Base-by-base conservation (phyloP, 2,888 invertebrate species). In the Tiliacea aurago region DNA sequence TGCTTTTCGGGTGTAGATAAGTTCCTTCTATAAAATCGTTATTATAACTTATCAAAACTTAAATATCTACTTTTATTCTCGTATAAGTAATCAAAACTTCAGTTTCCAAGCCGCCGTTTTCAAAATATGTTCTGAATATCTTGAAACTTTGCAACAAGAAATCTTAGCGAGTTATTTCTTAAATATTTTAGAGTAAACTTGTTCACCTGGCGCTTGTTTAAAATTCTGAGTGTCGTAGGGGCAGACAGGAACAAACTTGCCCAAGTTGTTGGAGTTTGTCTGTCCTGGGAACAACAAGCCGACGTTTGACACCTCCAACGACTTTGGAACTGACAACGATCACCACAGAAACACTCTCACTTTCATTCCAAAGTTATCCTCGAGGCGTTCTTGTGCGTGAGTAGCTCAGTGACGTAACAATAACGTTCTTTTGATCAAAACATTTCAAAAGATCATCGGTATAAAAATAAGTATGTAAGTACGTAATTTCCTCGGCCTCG, bases 201-300 rank as follows among this genome's bases (percentile, higher is more conserved):
- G 88, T 93, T 93, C 93, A 92, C 91, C 93, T 93, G 93, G 90
- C 87, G 88, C 89, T 93, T 94, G 91, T 90, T 95, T 94, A 94
- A 95, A 93, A 94, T 95, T 94, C 94, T 90, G 90, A 93, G 90
- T 92, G 91, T 91, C 89, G 90, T 87, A 84, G 87, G 88, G 89
- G 86, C 89, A 88, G 90, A 89, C 91, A 88, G 85, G 84, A 87
- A 89, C 85, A 89, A 91, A 92, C 91, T 93, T 91, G 88, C 81
- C 80, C 76, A 92, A 93, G 88, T 92, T 92, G 87, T 86, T 85
- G 80, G 87, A 90, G 87, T 88, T 87, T 76, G 84, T 76, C 88
- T 89, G 89, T 87, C 90, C 88, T 85, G 91, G 90, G 88, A 90
- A 89, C 90, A 89, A 88, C 90, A 85, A 80, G 86, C 86, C 75